Evolutionary conservation across 2,113 vertebrate species (phyloP), one percentile per base, ranked within the genome.

Genomic region (Spilogale gracilis): DNA sequence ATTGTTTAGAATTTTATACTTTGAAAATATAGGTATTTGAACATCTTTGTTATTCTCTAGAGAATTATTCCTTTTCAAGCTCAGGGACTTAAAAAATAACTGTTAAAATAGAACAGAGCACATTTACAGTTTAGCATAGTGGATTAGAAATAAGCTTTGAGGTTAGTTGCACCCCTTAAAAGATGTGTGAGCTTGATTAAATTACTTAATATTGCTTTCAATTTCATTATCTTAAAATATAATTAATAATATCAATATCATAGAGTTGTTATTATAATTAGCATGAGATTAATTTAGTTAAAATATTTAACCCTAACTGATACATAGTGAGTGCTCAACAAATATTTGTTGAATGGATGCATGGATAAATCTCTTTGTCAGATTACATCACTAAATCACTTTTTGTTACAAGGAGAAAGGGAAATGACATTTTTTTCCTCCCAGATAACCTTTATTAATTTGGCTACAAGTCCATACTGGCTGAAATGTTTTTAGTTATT

Each of bases 171-270:
- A 58, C n/a, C 21, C n/a, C 63, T 94, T 89, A 54, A 94, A 88
- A 86, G 12, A 94, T 81, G 2, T 89, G 17, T 86, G 43, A 71
- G 6, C 20, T 91, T 95, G 30, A 60, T 96, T 81, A 76, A 69
- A 84, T 84, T 87, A 56, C 9, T 83, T 96, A 76, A 84, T 71
- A 76, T 89, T 95, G n/a, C 3, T 76, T 87, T 6, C 13, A 86
- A 7, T 67, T 78, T 63, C 52, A 83, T 67, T 89, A 73, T 86
- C 21, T 87, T 89, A 83, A 83, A 93, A 73, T 61, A 91, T 67
- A 83, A 4, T n/a, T 82, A 82, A 89, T 91, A 65, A 78, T 27
- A 69, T 3, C 10, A 54, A 48, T 96, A 82, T 87, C 20, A 92
- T 11, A 54, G 5, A 67, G 9, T 30, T 84, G 10, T 89, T 96